Percentiles rank a stretch among this genome's conserved stretches.
phyloP scores from a whole-genome alignment of 2,888 invertebrate species.

The Cremastobaeus sp. region DNA sequence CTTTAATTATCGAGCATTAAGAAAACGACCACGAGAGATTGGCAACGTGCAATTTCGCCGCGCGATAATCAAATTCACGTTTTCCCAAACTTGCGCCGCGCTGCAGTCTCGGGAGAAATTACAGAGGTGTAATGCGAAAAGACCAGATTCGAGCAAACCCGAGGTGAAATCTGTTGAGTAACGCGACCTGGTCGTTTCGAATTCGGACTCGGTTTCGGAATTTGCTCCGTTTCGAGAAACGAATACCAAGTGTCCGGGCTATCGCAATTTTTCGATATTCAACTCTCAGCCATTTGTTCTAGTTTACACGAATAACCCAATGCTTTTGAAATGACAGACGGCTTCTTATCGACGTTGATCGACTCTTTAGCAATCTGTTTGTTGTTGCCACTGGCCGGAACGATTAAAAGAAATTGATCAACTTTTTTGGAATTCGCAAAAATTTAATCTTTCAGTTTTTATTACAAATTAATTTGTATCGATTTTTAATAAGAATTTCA shows the following conservation, averaged over 20 bases:
- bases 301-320: too few relatives aligned
- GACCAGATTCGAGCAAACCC: constrained; percentile 46
- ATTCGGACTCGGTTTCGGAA: constrained; percentile 54
- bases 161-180: constrained; percentile 63
- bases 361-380: constrained; percentile 32
- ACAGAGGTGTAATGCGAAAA: constrained; percentile 41
- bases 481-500: too few relatives aligned
- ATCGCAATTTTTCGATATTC: too few relatives aligned
- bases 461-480: too few relatives aligned
- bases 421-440: too few relatives aligned
- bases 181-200: constrained; percentile 53
- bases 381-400: too few relatives aligned
- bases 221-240: too few relatives aligned
- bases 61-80: constrained; percentile 13
- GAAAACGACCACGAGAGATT: constrained; percentile 16
- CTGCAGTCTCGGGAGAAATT: constrained; percentile 54
- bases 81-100: constrained; percentile 30
- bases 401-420: too few relatives aligned
- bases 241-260: too few relatives aligned
- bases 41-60: constrained; percentile 4
- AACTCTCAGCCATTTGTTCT: too few relatives aligned
- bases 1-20: constrained; percentile 23
- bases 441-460: too few relatives aligned
- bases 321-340: too few relatives aligned
- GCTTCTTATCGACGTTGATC: constrained; percentile 55